A percentile compares a stretch with the other conserved stretches of the same genome.
These are phyloP conservation scores for Ochropleura leucogaster DNA, from an alignment of 2,888 invertebrate species.

Conservation along the genomic window DNA sequence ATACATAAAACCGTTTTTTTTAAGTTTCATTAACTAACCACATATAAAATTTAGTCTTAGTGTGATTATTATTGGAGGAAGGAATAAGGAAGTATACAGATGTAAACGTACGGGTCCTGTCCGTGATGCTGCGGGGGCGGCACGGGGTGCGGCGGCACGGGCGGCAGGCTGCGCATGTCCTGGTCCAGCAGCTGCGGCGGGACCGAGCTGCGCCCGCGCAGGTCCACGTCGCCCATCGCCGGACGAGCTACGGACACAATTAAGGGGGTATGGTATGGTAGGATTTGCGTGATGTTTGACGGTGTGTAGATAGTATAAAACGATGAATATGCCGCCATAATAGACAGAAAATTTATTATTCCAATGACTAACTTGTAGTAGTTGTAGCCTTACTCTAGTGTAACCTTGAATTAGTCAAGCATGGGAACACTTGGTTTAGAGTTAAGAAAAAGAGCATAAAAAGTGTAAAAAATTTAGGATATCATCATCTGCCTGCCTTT, in stretches of 20 bases:
- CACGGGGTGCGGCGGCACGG: slow-evolving; percentile 77
- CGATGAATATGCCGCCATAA: neutral
- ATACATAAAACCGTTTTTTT: too few species aligned
- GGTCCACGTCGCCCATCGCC: slow-evolving; percentile 80
- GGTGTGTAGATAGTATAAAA: neutral
- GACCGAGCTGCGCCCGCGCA: slow-evolving; percentile 76
- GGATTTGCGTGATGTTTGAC: neutral
- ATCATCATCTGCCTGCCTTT: too few species aligned
- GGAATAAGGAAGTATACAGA: neutral
- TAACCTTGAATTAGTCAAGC: neutral
- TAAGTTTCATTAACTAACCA: too few species aligned
- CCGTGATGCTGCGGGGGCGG: slow-evolving; percentile 76
- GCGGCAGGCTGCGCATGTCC: slow-evolving; percentile 93
- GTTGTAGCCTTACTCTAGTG: neutral
- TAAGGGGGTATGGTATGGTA: neutral
- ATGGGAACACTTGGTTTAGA: neutral
- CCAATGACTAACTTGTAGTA: neutral
- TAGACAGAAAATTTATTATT: neutral
- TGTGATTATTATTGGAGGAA: neutral
- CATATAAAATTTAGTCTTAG: neutral
- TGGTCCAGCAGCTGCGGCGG: slow-evolving; percentile 91
- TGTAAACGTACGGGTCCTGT: slow-evolving; percentile 75
- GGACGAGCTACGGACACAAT: slow-evolving; percentile 66
- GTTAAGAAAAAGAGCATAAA: neutral
- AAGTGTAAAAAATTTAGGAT: neutral